Percentiles rank a stretch among this genome's conserved stretches.
phyloP scores from a whole-genome alignment of 1,140 invertebrate species.

The Dufourea novaeangliae region DNA sequence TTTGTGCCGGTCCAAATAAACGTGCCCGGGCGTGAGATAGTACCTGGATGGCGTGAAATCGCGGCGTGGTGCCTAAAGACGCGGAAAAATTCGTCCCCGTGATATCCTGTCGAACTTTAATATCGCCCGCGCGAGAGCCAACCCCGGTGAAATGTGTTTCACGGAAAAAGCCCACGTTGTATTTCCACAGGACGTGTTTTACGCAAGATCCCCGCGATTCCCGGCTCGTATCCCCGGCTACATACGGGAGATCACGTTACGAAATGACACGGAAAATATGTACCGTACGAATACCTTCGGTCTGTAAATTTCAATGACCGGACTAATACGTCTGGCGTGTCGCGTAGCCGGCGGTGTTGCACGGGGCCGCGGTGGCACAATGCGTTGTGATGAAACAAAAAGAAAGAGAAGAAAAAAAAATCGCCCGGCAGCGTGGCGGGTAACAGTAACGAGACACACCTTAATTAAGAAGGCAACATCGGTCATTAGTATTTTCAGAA shows the following conservation, averaged over 20 bases:
- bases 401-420: too few species aligned
- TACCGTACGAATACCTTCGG: not conserved
- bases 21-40: conserved; percentile 16
- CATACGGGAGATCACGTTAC: conserved; percentile 13
- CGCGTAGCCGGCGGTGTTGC: not conserved
- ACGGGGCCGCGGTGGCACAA: not conserved
- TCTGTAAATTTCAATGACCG: conserved; percentile 11
- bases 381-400: not conserved
- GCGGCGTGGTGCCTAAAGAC: not conserved
- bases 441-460: conserved; percentile 29
- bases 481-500: conserved; percentile 35
- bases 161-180: not conserved
- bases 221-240: not conserved
- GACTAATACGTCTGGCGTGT: not conserved
- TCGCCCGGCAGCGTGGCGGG: not conserved
- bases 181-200: conserved; percentile 9
- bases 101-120: conserved; percentile 32
- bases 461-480: conserved; percentile 47
- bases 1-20: conserved; percentile 54
- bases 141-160: conserved; percentile 7
- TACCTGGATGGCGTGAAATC: conserved; percentile 27
- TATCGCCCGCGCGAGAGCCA: conserved; percentile 19
- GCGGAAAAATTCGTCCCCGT: not conserved
- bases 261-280: conserved; percentile 13
- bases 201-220: not conserved